A percentile compares a stretch with the other conserved stretches of the same genome.
Conservation (phyloP, 2,797 vertebrate species). For the Diglossa cyanea region DNA sequence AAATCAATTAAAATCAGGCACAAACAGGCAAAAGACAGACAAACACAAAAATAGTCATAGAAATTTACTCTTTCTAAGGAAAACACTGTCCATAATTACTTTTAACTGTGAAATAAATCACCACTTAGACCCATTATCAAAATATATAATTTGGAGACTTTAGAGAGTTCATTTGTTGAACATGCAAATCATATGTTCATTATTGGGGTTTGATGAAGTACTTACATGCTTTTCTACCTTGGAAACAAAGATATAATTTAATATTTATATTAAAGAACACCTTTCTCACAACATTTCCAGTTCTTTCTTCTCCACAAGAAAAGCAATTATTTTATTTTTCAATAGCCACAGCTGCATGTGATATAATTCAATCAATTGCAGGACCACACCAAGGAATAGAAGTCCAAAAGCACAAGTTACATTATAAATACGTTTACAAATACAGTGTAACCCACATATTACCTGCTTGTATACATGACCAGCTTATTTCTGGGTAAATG, state of each 20-base stretch:
- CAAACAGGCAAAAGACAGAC: background rate
- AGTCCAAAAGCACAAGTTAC: background rate
- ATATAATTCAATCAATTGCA: background rate
- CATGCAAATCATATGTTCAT: rapidly evolving
- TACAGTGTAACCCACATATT: background rate
- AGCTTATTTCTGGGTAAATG: background rate
- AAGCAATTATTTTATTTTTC: background rate
- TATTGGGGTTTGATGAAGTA: background rate
- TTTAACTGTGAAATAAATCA: background rate
- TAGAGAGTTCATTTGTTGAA: background rate
- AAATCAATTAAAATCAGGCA: background rate
- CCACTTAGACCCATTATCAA: background rate
- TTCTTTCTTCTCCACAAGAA: background rate
- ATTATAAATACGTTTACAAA: background rate
- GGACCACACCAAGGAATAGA: background rate
- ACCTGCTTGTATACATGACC: background rate
- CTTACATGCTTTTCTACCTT: background rate
- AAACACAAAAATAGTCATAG: rapidly evolving
- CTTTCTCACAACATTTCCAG: background rate
- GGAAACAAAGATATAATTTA: background rate
- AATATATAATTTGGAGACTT: background rate
- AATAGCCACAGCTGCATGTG: background rate
- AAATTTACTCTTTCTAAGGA: background rate
- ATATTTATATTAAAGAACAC: background rate
- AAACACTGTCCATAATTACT: background rate